Evolutionary conservation across 2,888 invertebrate species (phyloP).

Genomic region (Troides aeacus): DNA sequence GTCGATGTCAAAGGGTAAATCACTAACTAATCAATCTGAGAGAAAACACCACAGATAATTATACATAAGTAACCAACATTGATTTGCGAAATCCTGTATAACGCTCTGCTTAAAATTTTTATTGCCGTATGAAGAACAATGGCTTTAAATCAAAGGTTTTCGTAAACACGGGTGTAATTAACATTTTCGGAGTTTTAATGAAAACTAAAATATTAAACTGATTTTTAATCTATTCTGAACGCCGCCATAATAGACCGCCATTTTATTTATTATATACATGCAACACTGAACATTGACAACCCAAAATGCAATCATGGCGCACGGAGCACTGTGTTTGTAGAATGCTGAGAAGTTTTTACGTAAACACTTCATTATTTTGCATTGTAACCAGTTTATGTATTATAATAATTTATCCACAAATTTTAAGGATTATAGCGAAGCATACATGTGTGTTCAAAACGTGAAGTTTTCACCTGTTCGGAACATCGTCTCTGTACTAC

Average conservation of each 20-base stretch:
- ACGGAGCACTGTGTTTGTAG: slow-evolving; percentile 80
- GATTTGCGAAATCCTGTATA: no score
- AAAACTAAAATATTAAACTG: no score
- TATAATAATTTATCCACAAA: slow-evolving; percentile 70
- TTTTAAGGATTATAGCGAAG: slow-evolving; percentile 62
- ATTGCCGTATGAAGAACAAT: no score
- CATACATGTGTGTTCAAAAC: slow-evolving; percentile 76
- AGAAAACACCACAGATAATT: no score
- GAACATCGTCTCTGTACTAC: slow-evolving; percentile 76
- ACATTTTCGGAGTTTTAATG: no score
- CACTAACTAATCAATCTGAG: no score
- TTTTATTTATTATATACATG: slow-evolving; percentile 61
- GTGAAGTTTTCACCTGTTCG: slow-evolving; percentile 68
- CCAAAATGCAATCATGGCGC: slow-evolving; percentile 82
- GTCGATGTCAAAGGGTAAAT: no score
- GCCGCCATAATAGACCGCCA: slow-evolving; percentile 66
- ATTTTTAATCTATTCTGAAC: slow-evolving; percentile 46
- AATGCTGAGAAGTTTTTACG: slow-evolving; percentile 81
- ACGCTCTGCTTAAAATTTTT: no score
- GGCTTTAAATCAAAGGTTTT: no score
- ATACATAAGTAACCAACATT: no score
- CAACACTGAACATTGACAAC: slow-evolving; percentile 77
- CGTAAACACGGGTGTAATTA: no score
- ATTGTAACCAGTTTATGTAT: slow-evolving; percentile 68
- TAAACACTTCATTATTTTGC: slow-evolving; percentile 78